These are phyloP conservation scores for Heliconius cydno DNA, from an alignment of 2,888 invertebrate species.

Conservation along the genomic window DNA sequence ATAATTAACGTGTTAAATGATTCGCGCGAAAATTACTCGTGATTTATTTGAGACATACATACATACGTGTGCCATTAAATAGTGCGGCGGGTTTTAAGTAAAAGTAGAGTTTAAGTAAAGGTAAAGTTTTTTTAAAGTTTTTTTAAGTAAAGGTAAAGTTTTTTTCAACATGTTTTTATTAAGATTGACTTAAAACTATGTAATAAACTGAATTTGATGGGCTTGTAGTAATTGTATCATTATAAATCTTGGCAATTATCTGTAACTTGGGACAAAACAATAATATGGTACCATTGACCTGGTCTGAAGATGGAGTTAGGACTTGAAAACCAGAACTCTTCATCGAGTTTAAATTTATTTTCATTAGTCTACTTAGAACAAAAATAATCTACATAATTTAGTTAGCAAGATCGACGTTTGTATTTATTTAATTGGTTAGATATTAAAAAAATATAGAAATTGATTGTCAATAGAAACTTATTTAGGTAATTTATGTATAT, in stretches of 20 bases:
- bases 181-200: too few relatives aligned
- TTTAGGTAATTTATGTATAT: constrained; percentile 1
- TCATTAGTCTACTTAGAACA: too few relatives aligned
- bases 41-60: neutral
- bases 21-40: neutral
- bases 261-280: too few relatives aligned
- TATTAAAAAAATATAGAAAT: neutral
- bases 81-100: too few relatives aligned
- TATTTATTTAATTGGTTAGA: neutral
- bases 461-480: neutral
- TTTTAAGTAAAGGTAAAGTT: too few relatives aligned
- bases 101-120: too few relatives aligned
- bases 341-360: too few relatives aligned
- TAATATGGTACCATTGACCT: too few relatives aligned
- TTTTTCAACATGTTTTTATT: too few relatives aligned
- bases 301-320: neutral
- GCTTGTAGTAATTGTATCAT: neutral
- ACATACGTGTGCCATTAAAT: neutral
- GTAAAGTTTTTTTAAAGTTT: too few relatives aligned
- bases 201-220: too few relatives aligned
- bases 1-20: constrained; percentile 16
- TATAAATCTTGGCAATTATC: neutral
- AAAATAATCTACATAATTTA: neutral
- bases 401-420: neutral
- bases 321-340: neutral